Evolutionary conservation across 2,888 invertebrate genomes (phyloP).

Genomic region (Stenichneumon culpator): DNA sequence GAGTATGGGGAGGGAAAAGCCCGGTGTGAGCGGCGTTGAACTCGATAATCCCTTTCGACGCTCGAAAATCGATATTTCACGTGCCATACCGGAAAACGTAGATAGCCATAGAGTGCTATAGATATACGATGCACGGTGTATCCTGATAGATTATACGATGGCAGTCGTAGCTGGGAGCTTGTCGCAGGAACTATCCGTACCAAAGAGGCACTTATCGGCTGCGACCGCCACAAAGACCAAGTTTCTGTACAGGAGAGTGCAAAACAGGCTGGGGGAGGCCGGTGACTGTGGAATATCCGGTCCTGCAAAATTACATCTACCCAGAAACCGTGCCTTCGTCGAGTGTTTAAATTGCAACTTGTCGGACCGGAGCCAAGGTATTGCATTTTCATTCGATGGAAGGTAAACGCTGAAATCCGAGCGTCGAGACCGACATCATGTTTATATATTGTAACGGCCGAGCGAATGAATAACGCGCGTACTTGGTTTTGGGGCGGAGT

Average conservation of each 20-base stretch:
- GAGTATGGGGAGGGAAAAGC: neutral
- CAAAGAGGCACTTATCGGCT: conserved; percentile 64
- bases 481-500: too few species aligned
- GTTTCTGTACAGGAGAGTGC: neutral
- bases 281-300: neutral
- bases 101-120: conserved; percentile 20
- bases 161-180: conserved; percentile 3
- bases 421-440: neutral
- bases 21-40: conserved; percentile 17
- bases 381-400: neutral
- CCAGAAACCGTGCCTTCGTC: neutral
- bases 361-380: neutral
- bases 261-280: conserved; percentile 10
- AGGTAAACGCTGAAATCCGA: neutral
- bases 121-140: conserved; percentile 22
- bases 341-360: neutral
- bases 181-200: conserved; percentile 13
- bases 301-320: neutral
- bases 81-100: conserved; percentile 33
- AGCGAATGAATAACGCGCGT: too few species aligned
- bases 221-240: conserved; percentile 28
- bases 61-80: conserved; percentile 54
- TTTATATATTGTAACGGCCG: neutral
- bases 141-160: conserved; percentile 44
- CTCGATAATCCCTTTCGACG: conserved; percentile 50